Conservation (phyloP, 2,113 vertebrate genomes). For the Pitta sordida region DNA sequence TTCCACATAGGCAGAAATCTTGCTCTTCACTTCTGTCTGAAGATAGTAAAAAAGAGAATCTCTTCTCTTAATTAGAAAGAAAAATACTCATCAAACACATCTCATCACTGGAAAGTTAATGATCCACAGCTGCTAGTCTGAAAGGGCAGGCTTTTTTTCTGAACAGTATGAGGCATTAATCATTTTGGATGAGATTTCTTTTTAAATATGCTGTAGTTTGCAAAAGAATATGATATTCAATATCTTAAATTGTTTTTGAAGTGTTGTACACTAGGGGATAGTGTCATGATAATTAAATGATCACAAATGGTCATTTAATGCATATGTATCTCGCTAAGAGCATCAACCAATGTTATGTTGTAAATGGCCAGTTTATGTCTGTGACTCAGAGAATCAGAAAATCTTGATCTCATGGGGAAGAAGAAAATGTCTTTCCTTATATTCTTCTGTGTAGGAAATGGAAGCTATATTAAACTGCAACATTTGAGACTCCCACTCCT, state of each 20-base stretch:
- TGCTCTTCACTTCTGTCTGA: conserved; percentile 71
- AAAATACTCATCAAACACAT: conserved; percentile 81
- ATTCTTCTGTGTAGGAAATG: conserved; percentile 36
- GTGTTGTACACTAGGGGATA: conserved; percentile 66
- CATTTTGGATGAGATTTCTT: conserved; percentile 78
- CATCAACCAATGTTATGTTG: conserved; percentile 50
- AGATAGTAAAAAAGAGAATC: conserved; percentile 75
- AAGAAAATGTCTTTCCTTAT: conserved; percentile 4
- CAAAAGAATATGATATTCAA: conserved; percentile 78
- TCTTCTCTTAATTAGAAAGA: conserved; percentile 81
- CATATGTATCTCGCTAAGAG: conserved; percentile 41
- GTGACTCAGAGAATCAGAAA: conserved; percentile 52
- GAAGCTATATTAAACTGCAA: conserved; percentile 58
- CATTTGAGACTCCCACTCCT: conserved; percentile 49
- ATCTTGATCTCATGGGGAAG: conserved; percentile 30
- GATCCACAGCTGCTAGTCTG: conserved; percentile 80
- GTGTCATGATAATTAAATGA: no score
- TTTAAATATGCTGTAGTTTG: conserved; percentile 77
- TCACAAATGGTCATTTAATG: conserved; percentile 66
- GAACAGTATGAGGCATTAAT: conserved; percentile 80
- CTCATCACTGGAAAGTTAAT: conserved; percentile 79
- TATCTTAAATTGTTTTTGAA: conserved; percentile 78
- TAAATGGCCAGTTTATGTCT: conserved; percentile 46
- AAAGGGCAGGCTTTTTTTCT: conserved; percentile 77
- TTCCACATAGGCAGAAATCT: conserved; percentile 68